Evolutionary conservation across 2,113 vertebrate genomes (phyloP), one percentile per base, ranked within the genome.

Genomic region (Manacus vitellinus): DNA sequence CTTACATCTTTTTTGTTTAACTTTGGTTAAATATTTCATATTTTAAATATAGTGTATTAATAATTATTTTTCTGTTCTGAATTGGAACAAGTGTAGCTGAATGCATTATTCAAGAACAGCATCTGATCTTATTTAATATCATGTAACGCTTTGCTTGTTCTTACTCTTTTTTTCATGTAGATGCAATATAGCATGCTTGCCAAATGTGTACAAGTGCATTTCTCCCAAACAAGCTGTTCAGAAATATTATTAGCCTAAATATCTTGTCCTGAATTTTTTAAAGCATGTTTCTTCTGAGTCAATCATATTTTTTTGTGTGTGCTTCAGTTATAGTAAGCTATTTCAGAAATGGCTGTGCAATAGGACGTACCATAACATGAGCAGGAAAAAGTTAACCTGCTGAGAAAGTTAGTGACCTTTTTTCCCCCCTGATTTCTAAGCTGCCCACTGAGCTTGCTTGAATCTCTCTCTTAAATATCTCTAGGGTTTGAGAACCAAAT

Each of bases 101-200:
- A 95, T 96, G 70, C 62, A 95, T 97, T 96, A 96, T 97, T 96
- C 92, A 96, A 87, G 91, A 97, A 87, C 80, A 95, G 37, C 92
- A 96, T 94, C 94, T 95, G 92, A 96, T 96, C 92, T 94, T 94
- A 94, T 91, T 97, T 96, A 96, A 75, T 79, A 94, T 72, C 79
- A 54, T 85, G 94, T 84, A 96, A 92, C 2, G 16, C 92, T 92
- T 88, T 91, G 73, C 94, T 94, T 94, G 85, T 76, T 96, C 92
- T 93, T 92, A 61, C 49, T 93, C 54, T 87, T 85, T 93, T 90
- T 90, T 91, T 75, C 59, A 56, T 61, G 83, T 80, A 84, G 90
- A 94, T 82, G 82, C 79, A 94, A 81, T 92, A 94, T n/a, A 90
- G 82, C 66, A 83, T 77, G 86, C 87, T 92, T 96, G 87, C 95